Conservation (phyloP, 2,113 vertebrate genomes). For the Dasyornis broadbenti region DNA sequence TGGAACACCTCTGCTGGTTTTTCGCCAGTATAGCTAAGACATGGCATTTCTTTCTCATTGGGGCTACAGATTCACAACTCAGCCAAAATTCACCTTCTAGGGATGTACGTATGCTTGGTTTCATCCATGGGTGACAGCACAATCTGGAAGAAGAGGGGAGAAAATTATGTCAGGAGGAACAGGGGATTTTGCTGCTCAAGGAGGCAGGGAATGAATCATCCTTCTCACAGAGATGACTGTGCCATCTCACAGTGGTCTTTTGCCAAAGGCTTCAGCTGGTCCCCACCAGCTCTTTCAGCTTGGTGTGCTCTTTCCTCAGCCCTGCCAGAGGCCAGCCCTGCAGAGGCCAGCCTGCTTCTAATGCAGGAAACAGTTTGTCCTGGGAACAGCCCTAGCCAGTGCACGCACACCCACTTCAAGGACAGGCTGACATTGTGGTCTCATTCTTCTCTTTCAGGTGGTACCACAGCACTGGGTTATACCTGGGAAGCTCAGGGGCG, state of each 20-base stretch:
- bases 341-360: neutral
- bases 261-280: neutral
- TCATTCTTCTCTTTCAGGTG: neutral
- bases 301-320: neutral
- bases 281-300: neutral
- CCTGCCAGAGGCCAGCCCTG: neutral
- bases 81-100: neutral
- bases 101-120: neutral
- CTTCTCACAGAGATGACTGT: neutral
- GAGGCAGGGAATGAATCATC: neutral
- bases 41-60: neutral
- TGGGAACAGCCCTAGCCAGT: neutral
- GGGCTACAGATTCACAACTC: neutral
- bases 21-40: neutral
- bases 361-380: neutral
- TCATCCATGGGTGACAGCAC: accelerated
- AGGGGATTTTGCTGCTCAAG: neutral
- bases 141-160: neutral
- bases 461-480: neutral
- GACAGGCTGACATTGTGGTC: neutral
- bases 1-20: neutral
- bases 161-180: neutral
- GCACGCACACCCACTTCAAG: accelerated
- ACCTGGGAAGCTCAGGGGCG: neutral
- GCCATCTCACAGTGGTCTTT: too few species aligned